A percentile compares a stretch with the other conserved stretches of the same genome.
Evolutionary conservation across 2,888 invertebrate species (phyloP).

Genomic region (Amphipyra berbera): DNA sequence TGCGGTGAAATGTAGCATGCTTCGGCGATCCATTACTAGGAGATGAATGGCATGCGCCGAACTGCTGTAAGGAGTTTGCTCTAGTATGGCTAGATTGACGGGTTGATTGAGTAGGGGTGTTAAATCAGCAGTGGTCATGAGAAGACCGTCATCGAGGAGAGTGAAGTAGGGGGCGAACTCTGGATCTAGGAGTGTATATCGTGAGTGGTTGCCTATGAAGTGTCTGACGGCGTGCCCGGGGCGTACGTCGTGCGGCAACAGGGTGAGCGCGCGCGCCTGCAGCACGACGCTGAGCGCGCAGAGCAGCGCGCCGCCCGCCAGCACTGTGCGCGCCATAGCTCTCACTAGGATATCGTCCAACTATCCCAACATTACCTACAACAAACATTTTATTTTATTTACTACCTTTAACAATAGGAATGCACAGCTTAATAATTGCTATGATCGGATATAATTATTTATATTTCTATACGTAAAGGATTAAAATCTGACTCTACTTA

Average conservation of each 20-base stretch:
- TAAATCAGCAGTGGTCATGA: conserved; percentile 97
- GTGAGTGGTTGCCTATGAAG: conserved; percentile 90
- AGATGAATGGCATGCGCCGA: conserved; percentile 94
- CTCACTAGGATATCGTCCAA: conserved; percentile 61
- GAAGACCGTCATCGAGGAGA: conserved; percentile 95
- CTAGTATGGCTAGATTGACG: conserved; percentile 94
- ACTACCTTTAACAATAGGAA: conserved; percentile 1
- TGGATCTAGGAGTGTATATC: conserved; percentile 92
- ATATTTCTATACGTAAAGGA: too few species aligned
- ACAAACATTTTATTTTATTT: conserved; percentile 27
- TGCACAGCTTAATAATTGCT: too few species aligned
- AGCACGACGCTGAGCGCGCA: conserved; percentile 77
- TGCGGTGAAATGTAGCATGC: conserved; percentile 94
- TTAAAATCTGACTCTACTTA: too few species aligned
- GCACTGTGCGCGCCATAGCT: conserved; percentile 81
- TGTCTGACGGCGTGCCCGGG: conserved; percentile 96
- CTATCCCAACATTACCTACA: conserved; percentile 84
- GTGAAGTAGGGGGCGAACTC: conserved; percentile 96
- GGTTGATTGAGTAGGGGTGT: conserved; percentile 95
- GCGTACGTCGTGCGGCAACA: conserved; percentile 96
- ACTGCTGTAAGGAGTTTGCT: conserved; percentile 94
- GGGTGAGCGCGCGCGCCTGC: conserved; percentile 85
- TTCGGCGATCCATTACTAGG: conserved; percentile 94
- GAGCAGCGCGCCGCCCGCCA: conserved; percentile 82
- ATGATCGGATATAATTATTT: too few species aligned